These are phyloP conservation scores for Baryphthengus martii DNA, from an alignment of 2,113 vertebrate species.

Conservation along the genomic window DNA sequence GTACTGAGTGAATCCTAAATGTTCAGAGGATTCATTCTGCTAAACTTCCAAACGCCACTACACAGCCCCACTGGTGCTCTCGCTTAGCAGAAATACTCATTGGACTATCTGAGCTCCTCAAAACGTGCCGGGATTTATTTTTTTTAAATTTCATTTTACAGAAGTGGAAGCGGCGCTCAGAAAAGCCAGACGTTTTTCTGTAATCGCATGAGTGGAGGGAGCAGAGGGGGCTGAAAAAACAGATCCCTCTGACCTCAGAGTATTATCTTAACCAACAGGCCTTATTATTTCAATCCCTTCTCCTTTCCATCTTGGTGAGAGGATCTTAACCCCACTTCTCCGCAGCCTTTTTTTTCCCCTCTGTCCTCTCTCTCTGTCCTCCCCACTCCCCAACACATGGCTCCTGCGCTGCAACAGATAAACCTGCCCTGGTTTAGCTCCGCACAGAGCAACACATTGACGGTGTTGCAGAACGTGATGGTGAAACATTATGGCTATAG, in stretches of 20 bases:
- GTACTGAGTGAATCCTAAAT: not conserved
- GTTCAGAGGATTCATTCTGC: constrained; percentile 16
- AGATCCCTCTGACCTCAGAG: not conserved
- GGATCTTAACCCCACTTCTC: not conserved
- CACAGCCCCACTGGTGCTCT: not conserved
- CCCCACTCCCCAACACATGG: not conserved
- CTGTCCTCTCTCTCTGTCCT: not conserved
- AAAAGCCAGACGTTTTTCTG: not conserved
- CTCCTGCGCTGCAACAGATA: not conserved
- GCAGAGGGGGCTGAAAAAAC: not conserved
- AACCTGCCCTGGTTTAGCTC: not conserved
- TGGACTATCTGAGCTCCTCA: not conserved
- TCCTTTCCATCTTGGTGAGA: not conserved
- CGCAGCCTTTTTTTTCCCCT: not conserved
- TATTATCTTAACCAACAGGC: not conserved
- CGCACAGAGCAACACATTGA: not conserved
- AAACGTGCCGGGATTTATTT: not conserved
- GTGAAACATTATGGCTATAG: not conserved
- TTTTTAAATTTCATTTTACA: constrained; percentile 5
- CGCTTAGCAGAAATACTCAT: not conserved
- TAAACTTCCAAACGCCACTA: not conserved
- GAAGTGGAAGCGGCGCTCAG: not conserved
- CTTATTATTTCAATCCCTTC: not conserved
- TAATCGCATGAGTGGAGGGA: not conserved
- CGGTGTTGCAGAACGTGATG: accelerated